A percentile compares a stretch with the other conserved stretches of the same genome.
phyloP scores from a whole-genome alignment of 2,797 vertebrate genomes.

The Pyrocephalus nanus region DNA sequence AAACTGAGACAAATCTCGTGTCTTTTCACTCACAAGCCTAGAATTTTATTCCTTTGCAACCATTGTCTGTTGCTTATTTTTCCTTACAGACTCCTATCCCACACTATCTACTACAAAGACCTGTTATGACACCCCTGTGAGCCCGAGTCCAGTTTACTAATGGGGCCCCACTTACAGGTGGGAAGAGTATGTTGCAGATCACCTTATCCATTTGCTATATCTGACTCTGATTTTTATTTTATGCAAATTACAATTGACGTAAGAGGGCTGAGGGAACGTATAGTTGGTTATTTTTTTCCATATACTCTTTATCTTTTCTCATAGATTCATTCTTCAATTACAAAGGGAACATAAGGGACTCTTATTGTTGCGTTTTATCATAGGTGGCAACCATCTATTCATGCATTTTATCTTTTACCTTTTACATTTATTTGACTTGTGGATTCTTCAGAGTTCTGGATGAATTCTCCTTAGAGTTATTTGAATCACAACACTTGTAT shows the following conservation, averaged over 20 bases:
- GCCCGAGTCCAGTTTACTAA: not conserved
- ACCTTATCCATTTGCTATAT: not conserved
- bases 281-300: not conserved
- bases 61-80: not conserved
- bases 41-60: not conserved
- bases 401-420: not conserved
- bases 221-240: not conserved
- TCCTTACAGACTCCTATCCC: no score
- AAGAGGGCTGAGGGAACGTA: not conserved
- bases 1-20: not conserved
- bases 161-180: not conserved
- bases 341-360: not conserved
- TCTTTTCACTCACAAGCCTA: not conserved
- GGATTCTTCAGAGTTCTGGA: not conserved
- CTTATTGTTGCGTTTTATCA: not conserved
- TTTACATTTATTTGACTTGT: not conserved
- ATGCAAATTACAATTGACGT: not conserved
- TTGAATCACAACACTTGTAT: not conserved
- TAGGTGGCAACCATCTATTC: not conserved
- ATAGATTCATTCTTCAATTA: not conserved
- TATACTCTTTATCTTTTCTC: not conserved
- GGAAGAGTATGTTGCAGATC: not conserved
- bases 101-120: not conserved
- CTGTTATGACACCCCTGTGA: not conserved
- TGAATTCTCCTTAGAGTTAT: not conserved